phyloP scores from a whole-genome alignment of 2,797 vertebrate species.

The Numenius phaeopus region DNA sequence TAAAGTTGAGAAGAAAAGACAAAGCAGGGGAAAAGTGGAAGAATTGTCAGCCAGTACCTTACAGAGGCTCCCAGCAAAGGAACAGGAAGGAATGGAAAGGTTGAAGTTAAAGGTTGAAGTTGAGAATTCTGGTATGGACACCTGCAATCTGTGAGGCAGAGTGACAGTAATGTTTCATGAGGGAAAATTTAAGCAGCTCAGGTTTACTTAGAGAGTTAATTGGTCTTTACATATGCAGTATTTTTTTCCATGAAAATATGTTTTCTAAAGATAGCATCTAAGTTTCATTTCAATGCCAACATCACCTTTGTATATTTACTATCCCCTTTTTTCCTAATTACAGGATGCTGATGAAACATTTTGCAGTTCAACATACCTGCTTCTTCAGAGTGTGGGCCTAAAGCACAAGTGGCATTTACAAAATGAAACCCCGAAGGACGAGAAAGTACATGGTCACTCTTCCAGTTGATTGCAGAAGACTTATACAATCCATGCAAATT shows the following conservation, averaged over 20 bases:
- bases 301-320: neutral
- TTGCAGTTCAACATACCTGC: neutral
- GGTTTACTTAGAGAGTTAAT: neutral
- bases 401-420: neutral
- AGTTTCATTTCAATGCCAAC: neutral
- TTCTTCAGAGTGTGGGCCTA: neutral
- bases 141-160: neutral
- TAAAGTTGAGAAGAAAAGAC: neutral
- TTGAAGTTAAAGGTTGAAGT: neutral
- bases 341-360: neutral
- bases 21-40: neutral
- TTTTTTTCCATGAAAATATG: neutral
- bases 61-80: neutral
- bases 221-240: neutral
- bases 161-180: fast-evolving
- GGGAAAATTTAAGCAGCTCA: neutral
- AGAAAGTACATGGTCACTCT: neutral
- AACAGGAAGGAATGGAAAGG: neutral
- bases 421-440: neutral
- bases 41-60: neutral
- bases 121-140: neutral
- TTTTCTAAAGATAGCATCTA: neutral
- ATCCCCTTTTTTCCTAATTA: neutral
- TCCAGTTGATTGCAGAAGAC: neutral
- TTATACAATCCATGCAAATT: neutral